Evolutionary conservation across 2,797 vertebrate genomes (phyloP).

Genomic region (Chiroxiphia lanceolata): DNA sequence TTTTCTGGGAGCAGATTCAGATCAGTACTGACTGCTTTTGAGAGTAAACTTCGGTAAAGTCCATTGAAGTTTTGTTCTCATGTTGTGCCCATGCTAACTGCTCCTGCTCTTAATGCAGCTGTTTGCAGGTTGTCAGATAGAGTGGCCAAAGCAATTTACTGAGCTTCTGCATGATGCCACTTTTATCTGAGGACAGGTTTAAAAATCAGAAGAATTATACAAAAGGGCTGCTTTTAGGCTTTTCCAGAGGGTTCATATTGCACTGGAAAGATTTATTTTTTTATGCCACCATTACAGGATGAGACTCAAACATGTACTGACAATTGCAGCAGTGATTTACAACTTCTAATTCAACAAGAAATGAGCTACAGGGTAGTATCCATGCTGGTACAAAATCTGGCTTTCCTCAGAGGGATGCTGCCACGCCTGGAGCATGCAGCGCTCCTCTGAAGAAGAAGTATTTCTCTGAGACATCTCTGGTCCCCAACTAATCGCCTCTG

Average conservation of each 20-base stretch:
- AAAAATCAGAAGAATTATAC: not conserved
- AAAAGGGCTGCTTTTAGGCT: not conserved
- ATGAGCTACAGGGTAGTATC: not conserved
- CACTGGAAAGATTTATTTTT: not conserved
- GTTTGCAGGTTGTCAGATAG: not conserved
- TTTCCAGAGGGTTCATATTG: not conserved
- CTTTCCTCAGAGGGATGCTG: not conserved
- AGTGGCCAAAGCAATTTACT: not conserved
- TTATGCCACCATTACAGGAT: not conserved
- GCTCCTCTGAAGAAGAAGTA: not conserved
- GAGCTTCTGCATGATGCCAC: not conserved
- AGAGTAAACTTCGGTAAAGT: not conserved
- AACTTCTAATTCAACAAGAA: not conserved
- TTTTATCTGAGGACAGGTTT: not conserved
- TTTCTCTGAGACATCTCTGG: not conserved
- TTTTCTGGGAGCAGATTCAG: not conserved
- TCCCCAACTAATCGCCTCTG: not conserved
- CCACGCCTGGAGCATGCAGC: not conserved
- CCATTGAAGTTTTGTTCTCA: not conserved
- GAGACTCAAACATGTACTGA: not conserved
- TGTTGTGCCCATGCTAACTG: not conserved
- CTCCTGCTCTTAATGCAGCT: fast-evolving
- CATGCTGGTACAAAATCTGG: not conserved
- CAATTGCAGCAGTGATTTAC: not conserved
- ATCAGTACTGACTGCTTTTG: not conserved